Evolutionary conservation across 2,888 invertebrate species (phyloP), one percentile per base, ranked within the genome.

Genomic region (Lithophane semibrunnea): DNA sequence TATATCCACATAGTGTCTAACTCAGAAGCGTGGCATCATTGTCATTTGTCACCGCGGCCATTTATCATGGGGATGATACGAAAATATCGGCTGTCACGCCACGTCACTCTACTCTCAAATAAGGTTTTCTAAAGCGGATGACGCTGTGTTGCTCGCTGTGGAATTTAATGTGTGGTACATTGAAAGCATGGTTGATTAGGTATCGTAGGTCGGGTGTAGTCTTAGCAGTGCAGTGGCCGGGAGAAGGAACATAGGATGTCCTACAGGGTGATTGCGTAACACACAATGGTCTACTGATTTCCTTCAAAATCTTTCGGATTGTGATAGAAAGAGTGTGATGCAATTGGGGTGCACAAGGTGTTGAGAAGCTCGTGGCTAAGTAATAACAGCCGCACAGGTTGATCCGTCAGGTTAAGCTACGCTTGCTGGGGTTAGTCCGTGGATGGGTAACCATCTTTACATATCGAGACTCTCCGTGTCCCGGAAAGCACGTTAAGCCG

Each of bases 1-100:
- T 64, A 60, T 66, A 66, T 81, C 63, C 58, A 70, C 60, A 64
- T 49, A 67, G 60, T 65, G 37, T 16, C n/a, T 49, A 54, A 49
- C 37, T 68, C 68, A 75, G 78, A 77, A 77, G 66, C 65, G 78
- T 79, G 65, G 24, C 37, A 73, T 82, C 78, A 81, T 77, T 80
- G 84, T 85, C 83, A 88, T 89, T 89, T 87, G 86, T 88, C 89
- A 88, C n/a, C 21, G 52, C 67, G 54, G 8, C 70, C 75, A 77
- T 88, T 86, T 76, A 83, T 88, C 89, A 88, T 54, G 66, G 44
- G 69, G 73, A 67, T 74, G 65, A 78, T 81, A 77, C 76, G 72
- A 81, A 79, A 84, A 82, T 86, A 80, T 88, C 68, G 77, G 72
- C 76, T 83, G 86, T 77, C 85, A 85, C 73, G 71, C 64, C 29